Base-by-base conservation (phyloP, 2,888 invertebrate genomes). In the Cheilosia vernalis region DNA sequence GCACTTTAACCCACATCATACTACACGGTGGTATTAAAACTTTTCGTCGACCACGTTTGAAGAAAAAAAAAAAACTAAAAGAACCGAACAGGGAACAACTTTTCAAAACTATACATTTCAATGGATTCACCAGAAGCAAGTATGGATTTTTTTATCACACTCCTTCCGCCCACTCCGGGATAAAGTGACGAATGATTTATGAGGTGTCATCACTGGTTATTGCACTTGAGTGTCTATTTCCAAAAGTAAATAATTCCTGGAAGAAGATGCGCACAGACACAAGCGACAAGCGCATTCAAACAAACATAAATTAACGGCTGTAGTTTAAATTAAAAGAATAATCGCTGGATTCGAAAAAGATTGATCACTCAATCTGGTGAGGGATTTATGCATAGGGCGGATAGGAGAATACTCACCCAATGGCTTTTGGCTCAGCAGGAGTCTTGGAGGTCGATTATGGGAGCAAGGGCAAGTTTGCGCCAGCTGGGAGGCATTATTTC, bases 311-410 rank as follows among this genome's bases (percentile, higher is more conserved):
- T 85, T 85, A 85, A 85, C 85, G 85, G 60, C 76, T 81, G 85
- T 81, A 81, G 81, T 85, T 85, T 85, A 85, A 85, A 81, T 85
- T 85, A 85, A 81, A 77, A 77, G 76, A 85, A 85, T 80, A 81
- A 85, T 85, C 81, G 44, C 49, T 85, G 66, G 70, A 81, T 67
- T 85, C 81, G 58, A 27, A 70, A 67, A 81, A 85, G 85, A 85
- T 85, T 85, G 85, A 85, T 85, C 67, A 56, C 80, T 85, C 76
- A 81, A 81, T 77, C 76, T 72, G 81, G 55, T 77, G 85, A 85
- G 72, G 85, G 85, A 85, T 80, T 85, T 85, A 85, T 81, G 76
- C 61, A 72, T 72, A 37, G 40, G 17, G 49, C 55, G 47, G 72
- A 17, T 51, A 13, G 69, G 13, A 47, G 19, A 51, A 61, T 44